A percentile compares a stretch with the other conserved stretches of the same genome.
phyloP scores from a whole-genome alignment of 2,888 invertebrate genomes.

The Patella caerulea region DNA sequence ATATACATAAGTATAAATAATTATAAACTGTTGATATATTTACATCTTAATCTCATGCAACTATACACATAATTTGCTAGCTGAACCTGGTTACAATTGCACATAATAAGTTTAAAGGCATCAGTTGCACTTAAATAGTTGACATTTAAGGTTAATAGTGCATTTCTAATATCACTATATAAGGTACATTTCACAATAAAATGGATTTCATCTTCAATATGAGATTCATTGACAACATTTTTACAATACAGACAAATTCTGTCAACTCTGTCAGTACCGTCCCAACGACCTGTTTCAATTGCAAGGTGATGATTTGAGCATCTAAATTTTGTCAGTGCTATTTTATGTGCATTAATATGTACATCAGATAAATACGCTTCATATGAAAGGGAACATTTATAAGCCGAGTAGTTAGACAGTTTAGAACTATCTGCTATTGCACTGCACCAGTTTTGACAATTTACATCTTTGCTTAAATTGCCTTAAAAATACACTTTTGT shows the following conservation, averaged over 20 bases:
- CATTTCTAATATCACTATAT: background rate
- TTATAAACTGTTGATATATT: too few species aligned
- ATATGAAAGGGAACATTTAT: too few species aligned
- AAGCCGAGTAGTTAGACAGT: background rate
- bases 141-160: background rate
- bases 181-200: background rate
- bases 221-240: background rate
- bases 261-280: background rate
- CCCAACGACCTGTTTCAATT: background rate
- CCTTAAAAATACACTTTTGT: conserved; percentile 15
- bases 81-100: too few species aligned
- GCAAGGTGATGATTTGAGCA: too few species aligned
- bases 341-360: too few species aligned
- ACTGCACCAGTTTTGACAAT: background rate
- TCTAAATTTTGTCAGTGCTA: too few species aligned
- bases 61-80: too few species aligned
- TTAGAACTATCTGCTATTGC: background rate
- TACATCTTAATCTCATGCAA: too few species aligned
- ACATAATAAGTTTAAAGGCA: too few species aligned
- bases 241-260: background rate
- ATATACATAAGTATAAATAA: too few species aligned
- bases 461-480: conserved; percentile 11
- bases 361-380: too few species aligned
- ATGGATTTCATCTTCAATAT: conserved; percentile 8
- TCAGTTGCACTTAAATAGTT: background rate